phyloP scores from a whole-genome alignment of 2,113 vertebrate species.

The Pseudorhombus dupliciocellatus region DNA sequence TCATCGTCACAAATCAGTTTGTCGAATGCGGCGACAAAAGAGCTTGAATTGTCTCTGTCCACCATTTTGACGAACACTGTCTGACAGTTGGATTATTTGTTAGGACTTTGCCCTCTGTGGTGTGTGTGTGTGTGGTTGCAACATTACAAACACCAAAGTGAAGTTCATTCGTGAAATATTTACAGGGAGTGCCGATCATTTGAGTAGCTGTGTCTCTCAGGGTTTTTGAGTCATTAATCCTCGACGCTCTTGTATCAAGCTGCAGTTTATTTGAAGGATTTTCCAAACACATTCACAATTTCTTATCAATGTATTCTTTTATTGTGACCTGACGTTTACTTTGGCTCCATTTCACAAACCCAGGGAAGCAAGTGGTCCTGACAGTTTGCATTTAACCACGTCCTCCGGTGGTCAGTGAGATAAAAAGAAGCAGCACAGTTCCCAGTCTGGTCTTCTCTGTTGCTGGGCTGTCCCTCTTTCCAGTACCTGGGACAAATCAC shows the following conservation, averaged over 20 bases:
- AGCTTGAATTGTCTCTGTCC: constrained; percentile 2
- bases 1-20: constrained; percentile 52
- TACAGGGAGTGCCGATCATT: constrained; percentile 17
- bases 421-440: constrained; percentile 54
- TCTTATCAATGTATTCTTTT: background rate
- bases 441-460: constrained; percentile 5
- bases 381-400: constrained; percentile 60
- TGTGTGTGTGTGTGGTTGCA: constrained; percentile 13
- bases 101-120: constrained; percentile 64
- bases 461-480: constrained; percentile 34
- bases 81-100: constrained; percentile 43
- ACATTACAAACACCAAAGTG: constrained; percentile 60
- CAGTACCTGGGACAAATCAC: constrained; percentile 54
- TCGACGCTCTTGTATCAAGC: background rate
- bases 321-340: background rate
- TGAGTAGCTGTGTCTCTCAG: background rate
- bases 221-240: background rate
- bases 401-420: background rate
- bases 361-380: constrained; percentile 18
- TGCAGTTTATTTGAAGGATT: background rate
- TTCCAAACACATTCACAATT: background rate
- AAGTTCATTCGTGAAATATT: constrained; percentile 65
- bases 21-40: constrained; percentile 32
- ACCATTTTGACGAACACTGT: constrained; percentile 56
- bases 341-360: constrained; percentile 66